Evolutionary conservation across 2,797 vertebrate species (phyloP), one percentile per base, ranked within the genome.

Genomic region (Sebastes miniatus): DNA sequence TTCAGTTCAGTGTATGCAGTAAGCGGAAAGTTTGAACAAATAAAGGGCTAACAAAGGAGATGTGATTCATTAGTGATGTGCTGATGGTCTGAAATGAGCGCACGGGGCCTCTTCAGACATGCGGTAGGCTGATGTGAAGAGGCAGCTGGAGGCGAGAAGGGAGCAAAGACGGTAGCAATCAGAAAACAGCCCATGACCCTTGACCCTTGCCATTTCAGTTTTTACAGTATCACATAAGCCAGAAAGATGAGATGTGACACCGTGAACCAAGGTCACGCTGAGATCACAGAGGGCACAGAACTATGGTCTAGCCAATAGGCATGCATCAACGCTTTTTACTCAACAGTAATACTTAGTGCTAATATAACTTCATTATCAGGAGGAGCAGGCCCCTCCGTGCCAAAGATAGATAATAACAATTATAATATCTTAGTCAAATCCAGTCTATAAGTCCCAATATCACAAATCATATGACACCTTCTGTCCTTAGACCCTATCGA

Each of bases 181-280:
- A 75, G 50, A 78, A 73, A n/a, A 61, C 59, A 69, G 73, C 27
- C 43, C n/a, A 2, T 76, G 78, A 86, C 80, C 85, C 32, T 75
- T 80, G 68, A 85, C 76, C 79, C 63, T 52, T 83, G 50, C 70
- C 80, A 76, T 86, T 87, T 83, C 65, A 71, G 36, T 70, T 85
- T 66, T 62, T 78, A 85, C 81, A 73, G 50, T 73, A 71, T 65
- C 62, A 75, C 66, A 63, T 39, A 80, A 61, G 47, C 31, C 58
- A 75, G 61, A 64, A 70, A 56, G 47, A 88, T 86, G 36, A 72
- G 70, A 87, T 65, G 66, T 81, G 79, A 86, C 86, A 87, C 57
- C 18, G 66, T 78, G 63, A 79, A 61, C 72, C 7, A 12, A 79
- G 77, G 71, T 76, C 76, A 84, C 1, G 7, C 18, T 14, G n/a